A percentile compares a stretch with the other conserved stretches of the same genome.
Conservation (phyloP, 2,888 invertebrate species). For the Drosophila gaucha region DNA sequence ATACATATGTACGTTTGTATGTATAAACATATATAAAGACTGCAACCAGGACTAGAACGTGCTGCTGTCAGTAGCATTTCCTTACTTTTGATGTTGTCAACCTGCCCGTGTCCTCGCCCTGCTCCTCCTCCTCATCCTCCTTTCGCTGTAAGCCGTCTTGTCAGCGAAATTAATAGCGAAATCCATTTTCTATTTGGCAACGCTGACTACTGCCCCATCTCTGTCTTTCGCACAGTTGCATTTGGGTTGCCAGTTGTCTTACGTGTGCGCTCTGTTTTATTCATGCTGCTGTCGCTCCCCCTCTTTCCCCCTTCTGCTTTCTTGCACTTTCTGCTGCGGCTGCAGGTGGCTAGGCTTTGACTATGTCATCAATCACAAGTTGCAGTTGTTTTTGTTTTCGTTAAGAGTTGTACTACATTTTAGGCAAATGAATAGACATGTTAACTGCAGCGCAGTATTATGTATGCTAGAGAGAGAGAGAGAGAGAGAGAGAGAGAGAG, state of each 20-base stretch:
- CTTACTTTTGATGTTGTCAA: conserved; percentile 72
- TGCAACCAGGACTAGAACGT: conserved; percentile 20
- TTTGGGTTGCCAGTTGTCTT: conserved; percentile 37
- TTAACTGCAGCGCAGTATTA: conserved; percentile 8
- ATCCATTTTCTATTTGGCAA: conserved; percentile 75
- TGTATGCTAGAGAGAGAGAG: conserved; percentile 2
- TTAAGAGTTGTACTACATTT: conserved; percentile 56
- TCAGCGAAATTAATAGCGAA: conserved; percentile 76
- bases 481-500: conserved; percentile 11
- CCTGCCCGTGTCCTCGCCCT: conserved; percentile 32
- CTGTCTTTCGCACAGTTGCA: conserved; percentile 28
- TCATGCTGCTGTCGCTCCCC: conserved; percentile 2
- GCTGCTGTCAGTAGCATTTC: conserved; percentile 54
- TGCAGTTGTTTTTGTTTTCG: conserved; percentile 27
- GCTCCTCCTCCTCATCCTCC: conserved; percentile 10
- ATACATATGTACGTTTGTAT: neutral
- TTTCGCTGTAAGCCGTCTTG: too few species aligned
- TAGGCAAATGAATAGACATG: conserved; percentile 61
- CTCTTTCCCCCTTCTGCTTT: neutral
- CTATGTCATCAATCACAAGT: conserved; percentile 73
- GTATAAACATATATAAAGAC: conserved; percentile 5
- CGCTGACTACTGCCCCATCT: conserved; percentile 15
- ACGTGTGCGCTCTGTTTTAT: conserved; percentile 37
- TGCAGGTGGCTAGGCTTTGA: conserved; percentile 35
- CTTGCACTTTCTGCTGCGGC: conserved; percentile 5